These are phyloP conservation scores for Podilymbus podiceps DNA, from an alignment of 2,113 vertebrate genomes.

Conservation along the genomic window DNA sequence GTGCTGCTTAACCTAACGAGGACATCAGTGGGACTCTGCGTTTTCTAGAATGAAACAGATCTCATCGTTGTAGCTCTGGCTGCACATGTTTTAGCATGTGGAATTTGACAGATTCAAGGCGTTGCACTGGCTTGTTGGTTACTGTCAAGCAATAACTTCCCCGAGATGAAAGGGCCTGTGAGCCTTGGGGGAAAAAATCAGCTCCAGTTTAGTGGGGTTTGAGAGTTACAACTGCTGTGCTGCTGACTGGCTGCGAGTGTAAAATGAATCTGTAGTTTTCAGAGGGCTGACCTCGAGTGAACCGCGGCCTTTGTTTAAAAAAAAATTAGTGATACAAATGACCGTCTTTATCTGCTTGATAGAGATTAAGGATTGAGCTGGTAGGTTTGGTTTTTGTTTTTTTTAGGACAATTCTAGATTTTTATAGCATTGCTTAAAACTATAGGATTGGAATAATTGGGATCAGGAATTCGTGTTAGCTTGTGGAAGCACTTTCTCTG, in stretches of 20 bases:
- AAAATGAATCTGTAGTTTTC: background rate
- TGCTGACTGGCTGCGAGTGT: background rate
- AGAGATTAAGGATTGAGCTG: background rate
- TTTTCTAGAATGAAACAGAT: background rate
- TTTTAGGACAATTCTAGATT: background rate
- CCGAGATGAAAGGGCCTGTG: background rate
- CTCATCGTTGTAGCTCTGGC: background rate
- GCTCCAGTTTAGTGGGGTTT: background rate
- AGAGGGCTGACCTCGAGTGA: background rate
- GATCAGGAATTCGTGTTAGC: background rate
- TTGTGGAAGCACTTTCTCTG: background rate
- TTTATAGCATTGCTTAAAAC: background rate
- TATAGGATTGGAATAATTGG: background rate
- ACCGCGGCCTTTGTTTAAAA: background rate
- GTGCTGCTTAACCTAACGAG: background rate
- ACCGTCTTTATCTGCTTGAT: background rate
- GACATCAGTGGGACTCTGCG: background rate
- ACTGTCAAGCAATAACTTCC: rapidly evolving
- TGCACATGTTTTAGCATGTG: rapidly evolving
- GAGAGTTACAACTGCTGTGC: background rate
- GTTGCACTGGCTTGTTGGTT: background rate
- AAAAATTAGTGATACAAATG: background rate
- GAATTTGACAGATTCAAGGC: background rate
- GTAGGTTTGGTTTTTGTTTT: background rate
- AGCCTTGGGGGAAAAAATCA: background rate